These are phyloP conservation scores for Bombus soroeensis DNA, from an alignment of 1,140 invertebrate genomes.

Conservation along the genomic window DNA sequence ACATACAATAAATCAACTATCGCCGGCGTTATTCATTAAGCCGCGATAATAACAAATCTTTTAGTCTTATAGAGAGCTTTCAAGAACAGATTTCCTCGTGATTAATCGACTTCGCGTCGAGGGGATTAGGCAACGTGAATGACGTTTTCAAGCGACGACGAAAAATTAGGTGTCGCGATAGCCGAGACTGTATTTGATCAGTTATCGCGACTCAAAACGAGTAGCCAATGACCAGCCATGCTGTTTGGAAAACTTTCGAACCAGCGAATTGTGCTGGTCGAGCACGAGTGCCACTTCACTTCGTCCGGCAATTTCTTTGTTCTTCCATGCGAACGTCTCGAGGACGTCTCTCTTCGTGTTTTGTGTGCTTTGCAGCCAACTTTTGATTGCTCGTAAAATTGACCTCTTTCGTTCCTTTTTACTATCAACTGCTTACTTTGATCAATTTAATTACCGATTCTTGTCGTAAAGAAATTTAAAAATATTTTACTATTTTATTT, in stretches of 20 bases:
- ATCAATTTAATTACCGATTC: slow-evolving; percentile 21
- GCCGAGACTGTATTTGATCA: slow-evolving; percentile 57
- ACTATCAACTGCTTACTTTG: not conserved
- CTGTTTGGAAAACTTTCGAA: slow-evolving; percentile 60
- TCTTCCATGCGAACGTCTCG: slow-evolving; percentile 23
- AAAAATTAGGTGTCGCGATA: slow-evolving; percentile 66
- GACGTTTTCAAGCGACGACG: slow-evolving; percentile 23
- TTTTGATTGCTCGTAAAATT: slow-evolving; percentile 24
- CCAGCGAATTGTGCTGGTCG: slow-evolving; percentile 47
- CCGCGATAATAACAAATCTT: not conserved
- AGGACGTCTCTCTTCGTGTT: slow-evolving; percentile 27
- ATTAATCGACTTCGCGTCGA: not conserved
- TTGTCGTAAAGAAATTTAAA: not conserved
- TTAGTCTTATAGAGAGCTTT: not conserved
- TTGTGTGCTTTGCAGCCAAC: slow-evolving; percentile 14
- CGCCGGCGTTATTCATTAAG: not conserved
- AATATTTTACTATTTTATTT: not conserved
- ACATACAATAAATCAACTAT: too few relatives aligned
- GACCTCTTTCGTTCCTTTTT: not conserved
- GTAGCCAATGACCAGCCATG: slow-evolving; percentile 39
- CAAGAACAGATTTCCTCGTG: not conserved
- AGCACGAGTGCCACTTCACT: slow-evolving; percentile 59
- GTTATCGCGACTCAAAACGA: slow-evolving; percentile 53
- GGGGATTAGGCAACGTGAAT: slow-evolving; percentile 11
- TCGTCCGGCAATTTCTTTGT: slow-evolving; percentile 55